Base-by-base conservation (phyloP, 1,140 invertebrate species). In the Charaxes varanes region DNA sequence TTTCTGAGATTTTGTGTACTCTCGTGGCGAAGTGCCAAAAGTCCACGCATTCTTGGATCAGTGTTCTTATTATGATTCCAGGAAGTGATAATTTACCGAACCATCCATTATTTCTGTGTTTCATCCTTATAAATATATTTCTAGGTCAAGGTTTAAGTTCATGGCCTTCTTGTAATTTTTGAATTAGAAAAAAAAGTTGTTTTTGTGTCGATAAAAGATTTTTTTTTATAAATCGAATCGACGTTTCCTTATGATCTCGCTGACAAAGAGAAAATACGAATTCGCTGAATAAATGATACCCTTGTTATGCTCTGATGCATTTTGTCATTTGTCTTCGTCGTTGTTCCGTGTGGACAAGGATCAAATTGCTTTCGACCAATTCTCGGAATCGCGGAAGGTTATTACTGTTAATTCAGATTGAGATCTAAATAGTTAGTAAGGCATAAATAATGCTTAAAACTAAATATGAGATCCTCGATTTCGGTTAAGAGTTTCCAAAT, bases 21-120 rank as follows among this genome's bases (percentile, higher is more conserved):
- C 12, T 37, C 15, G 42, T 68, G 72, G 67, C 65, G 15, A 15
- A 12, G 13, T 46, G 72, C 72, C 72, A 77, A 70, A n/a, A 56
- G 34, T 43, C 37, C 31, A 36, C 48, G 52, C 60, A 72, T 71
- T 63, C 58, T 52, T 57, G 49, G 41, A 41, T 50, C 31, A 38
- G 36, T 61, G 55, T 46, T 55, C 53, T 51, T 43, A 38, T 61
- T 56, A 55, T 55, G 43, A 48, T 41, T 40, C 28, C 40, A 44
- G 41, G 43, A 41, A 56, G 31, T 46, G 40, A 41, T 40, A 53
- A 32, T 23, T 42, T 2, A 27, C n/a, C 49, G 47, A 58, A 35
- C 47, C 27, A 48, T 18, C 26, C 6, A 8, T 14, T 14, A 11
- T 14, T 32, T 15, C 5, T 28, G 16, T 21, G 13, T 45, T 44